Conservation (phyloP, 2,797 vertebrate species). For the Pseudotriccus pelzelni region DNA sequence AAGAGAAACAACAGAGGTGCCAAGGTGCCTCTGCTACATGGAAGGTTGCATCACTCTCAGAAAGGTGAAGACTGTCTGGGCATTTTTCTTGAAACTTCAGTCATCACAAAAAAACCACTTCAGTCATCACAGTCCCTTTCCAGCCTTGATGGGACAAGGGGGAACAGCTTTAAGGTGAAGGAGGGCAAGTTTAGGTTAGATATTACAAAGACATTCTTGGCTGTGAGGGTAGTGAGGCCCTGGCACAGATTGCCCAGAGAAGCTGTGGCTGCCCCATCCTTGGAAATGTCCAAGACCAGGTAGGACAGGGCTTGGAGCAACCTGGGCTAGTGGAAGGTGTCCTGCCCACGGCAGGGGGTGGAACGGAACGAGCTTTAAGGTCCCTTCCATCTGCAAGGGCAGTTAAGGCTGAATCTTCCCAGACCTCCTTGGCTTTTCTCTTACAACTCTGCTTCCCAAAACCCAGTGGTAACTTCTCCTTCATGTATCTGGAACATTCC, state of each 20-base stretch:
- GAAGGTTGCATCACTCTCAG: neutral
- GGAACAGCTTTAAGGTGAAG: neutral
- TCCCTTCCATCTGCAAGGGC: neutral
- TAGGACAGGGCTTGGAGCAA: neutral
- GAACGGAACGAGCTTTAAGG: neutral
- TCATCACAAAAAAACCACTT: neutral
- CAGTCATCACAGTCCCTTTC: neutral
- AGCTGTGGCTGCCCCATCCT: neutral
- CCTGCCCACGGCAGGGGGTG: neutral
- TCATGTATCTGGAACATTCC: neutral
- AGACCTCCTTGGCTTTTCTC: neutral
- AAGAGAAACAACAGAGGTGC: neutral
- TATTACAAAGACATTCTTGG: neutral
- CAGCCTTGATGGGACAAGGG: neutral
- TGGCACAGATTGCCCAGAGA: neutral
- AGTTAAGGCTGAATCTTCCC: neutral
- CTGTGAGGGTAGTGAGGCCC: neutral
- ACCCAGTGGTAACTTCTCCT: neutral
- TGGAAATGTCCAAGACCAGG: neutral
- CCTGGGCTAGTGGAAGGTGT: neutral
- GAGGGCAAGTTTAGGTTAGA: neutral
- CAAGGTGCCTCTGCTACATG: neutral
- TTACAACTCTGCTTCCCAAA: neutral
- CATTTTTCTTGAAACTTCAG: neutral
- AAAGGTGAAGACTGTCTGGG: neutral